A percentile compares a stretch with the other conserved stretches of the same genome.
Conservation (phyloP, 2,113 vertebrate genomes). For the Elgaria multicarinata region DNA sequence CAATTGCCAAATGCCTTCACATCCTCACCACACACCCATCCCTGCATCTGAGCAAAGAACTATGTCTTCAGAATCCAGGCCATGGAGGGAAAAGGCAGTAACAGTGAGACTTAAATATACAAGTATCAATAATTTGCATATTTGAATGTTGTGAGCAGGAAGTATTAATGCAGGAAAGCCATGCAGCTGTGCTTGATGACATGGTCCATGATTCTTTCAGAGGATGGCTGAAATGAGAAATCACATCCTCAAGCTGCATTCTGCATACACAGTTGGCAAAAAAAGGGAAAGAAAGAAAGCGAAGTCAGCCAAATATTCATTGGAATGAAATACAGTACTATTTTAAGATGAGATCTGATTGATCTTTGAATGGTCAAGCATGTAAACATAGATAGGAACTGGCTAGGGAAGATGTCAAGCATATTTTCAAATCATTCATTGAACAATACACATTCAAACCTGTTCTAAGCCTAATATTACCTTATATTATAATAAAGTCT, state of each 20-base stretch:
- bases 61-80: not conserved
- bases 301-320: constrained; percentile 2
- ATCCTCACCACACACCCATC: not conserved
- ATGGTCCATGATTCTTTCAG: not conserved
- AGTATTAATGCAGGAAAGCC: constrained; percentile 2
- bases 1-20: not conserved
- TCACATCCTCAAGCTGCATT: not conserved
- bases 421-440: not conserved
- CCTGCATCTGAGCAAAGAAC: not conserved
- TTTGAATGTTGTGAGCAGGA: not conserved
- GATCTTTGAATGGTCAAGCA: constrained; percentile 1
- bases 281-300: no score
- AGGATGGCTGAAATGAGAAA: not conserved
- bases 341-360: not conserved
- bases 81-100: not conserved
- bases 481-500: not conserved
- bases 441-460: not conserved
- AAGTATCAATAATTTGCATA: not conserved
- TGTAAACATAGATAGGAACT: not conserved
- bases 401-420: not conserved
- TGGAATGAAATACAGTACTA: not conserved
- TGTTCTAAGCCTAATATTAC: not conserved
- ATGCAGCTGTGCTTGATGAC: not conserved
- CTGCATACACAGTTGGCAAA: not conserved
- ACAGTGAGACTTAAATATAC: not conserved